These are phyloP conservation scores for Saguinus midas DNA, from an alignment of 2,113 vertebrate genomes.

Conservation along the genomic window DNA sequence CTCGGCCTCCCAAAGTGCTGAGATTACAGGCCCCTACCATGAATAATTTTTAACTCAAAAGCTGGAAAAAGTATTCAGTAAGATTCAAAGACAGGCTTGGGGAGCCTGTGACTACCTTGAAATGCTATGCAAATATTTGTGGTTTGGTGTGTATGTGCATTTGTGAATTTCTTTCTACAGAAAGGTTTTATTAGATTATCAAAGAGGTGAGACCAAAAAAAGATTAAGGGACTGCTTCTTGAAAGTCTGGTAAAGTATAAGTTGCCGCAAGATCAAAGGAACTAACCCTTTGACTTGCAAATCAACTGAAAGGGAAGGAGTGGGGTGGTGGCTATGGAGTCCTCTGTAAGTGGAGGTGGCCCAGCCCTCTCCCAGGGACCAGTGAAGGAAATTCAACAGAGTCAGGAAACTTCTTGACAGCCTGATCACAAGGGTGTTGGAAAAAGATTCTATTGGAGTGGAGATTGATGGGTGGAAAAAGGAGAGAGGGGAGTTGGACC, in stretches of 20 bases:
- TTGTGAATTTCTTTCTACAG: slow-evolving; percentile 17
- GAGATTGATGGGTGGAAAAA: slow-evolving; percentile 49
- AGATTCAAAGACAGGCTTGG: not conserved
- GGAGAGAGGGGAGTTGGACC: not conserved
- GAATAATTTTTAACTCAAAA: not conserved
- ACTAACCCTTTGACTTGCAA: slow-evolving; percentile 58
- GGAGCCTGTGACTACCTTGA: not conserved
- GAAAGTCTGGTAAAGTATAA: slow-evolving; percentile 24
- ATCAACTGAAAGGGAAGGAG: slow-evolving; percentile 45
- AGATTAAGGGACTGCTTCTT: slow-evolving; percentile 2
- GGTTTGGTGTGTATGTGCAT: not conserved
- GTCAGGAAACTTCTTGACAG: slow-evolving; percentile 66
- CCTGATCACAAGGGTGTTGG: slow-evolving; percentile 10
- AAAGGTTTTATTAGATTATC: slow-evolving; percentile 43
- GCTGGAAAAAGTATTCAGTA: not conserved
- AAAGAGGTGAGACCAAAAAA: not conserved
- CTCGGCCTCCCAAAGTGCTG: too few species aligned
- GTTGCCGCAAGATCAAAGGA: slow-evolving; percentile 58
- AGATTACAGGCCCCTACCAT: not conserved
- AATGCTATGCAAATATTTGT: slow-evolving; percentile 28
- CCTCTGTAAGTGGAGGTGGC: slow-evolving; percentile 43
- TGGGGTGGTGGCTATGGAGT: not conserved
- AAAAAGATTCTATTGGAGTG: slow-evolving; percentile 9
- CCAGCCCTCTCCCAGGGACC: slow-evolving; percentile 23
- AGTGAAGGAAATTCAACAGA: slow-evolving; percentile 54